These are phyloP conservation scores for Exephanes ischioxanthus DNA, from an alignment of 2,888 invertebrate species.

Conservation along the genomic window DNA sequence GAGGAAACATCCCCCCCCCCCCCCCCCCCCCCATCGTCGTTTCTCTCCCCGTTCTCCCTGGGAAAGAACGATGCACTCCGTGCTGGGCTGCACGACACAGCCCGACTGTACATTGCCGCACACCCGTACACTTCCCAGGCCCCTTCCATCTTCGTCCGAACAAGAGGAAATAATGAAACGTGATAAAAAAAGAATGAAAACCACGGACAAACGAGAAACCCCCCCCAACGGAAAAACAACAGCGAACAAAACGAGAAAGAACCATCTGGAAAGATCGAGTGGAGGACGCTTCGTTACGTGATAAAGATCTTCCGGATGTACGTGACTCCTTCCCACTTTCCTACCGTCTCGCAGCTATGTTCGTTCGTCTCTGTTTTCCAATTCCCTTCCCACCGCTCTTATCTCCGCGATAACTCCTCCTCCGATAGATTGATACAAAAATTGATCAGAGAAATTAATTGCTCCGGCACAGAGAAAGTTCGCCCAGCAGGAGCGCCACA, in stretches of 20 bases:
- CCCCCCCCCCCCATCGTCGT: conserved; percentile 6
- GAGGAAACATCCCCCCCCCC: conserved; percentile 29
- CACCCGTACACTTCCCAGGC: conserved; percentile 2
- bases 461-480: conserved; percentile 1
- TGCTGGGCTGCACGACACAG: background rate
- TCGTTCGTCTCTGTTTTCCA: conserved; percentile 11
- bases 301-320: conserved; percentile 65
- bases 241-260: conserved; percentile 33
- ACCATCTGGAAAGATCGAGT: conserved; percentile 66
- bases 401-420: conserved; percentile 26
- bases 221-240: conserved; percentile 10
- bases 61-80: conserved; percentile 33
- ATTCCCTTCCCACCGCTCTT: conserved; percentile 13
- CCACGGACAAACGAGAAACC: conserved; percentile 6
- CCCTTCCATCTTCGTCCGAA: conserved; percentile 27
- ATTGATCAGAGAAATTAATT: conserved; percentile 62
- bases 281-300: conserved; percentile 66
- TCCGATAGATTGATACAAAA: conserved; percentile 54
- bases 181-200: conserved; percentile 54
- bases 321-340: conserved; percentile 51
- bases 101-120: background rate
- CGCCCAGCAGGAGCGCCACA: too few relatives aligned
- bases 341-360: conserved; percentile 8
- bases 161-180: conserved; percentile 63
- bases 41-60: background rate